These are phyloP conservation scores for Saiga tatarica DNA, from an alignment of 2,113 vertebrate genomes.

Conservation along the genomic window DNA sequence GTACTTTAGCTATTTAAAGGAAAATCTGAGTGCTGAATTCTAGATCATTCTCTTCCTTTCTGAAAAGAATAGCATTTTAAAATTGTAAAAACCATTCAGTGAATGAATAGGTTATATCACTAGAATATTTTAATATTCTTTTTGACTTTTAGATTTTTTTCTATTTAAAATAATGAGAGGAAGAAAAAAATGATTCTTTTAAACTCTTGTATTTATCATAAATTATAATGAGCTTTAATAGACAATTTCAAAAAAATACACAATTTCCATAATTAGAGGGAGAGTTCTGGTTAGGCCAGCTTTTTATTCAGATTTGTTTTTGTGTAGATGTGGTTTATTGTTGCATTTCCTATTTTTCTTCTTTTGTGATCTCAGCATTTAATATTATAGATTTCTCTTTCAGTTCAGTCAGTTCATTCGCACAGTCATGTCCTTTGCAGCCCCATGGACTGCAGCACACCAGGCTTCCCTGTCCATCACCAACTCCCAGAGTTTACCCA, in stretches of 20 bases:
- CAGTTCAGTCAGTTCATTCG: neutral
- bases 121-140: neutral
- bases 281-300: neutral
- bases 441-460: neutral
- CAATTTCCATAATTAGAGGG: neutral
- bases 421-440: rapidly evolving
- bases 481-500: neutral
- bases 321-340: neutral
- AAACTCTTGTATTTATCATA: neutral
- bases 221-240: neutral
- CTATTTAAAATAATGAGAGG: neutral
- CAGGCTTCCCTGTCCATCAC: neutral
- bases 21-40: neutral
- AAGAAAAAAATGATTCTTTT: neutral
- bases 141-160: neutral
- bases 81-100: neutral
- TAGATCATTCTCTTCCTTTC: neutral
- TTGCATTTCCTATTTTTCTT: neutral
- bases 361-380: neutral
- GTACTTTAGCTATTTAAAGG: neutral
- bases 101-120: neutral
- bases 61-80: neutral
- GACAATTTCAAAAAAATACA: neutral
- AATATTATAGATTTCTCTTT: neutral
- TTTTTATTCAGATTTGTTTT: neutral